Base-by-base conservation (phyloP, 2,888 invertebrate species). In the Pseudoips prasinana region DNA sequence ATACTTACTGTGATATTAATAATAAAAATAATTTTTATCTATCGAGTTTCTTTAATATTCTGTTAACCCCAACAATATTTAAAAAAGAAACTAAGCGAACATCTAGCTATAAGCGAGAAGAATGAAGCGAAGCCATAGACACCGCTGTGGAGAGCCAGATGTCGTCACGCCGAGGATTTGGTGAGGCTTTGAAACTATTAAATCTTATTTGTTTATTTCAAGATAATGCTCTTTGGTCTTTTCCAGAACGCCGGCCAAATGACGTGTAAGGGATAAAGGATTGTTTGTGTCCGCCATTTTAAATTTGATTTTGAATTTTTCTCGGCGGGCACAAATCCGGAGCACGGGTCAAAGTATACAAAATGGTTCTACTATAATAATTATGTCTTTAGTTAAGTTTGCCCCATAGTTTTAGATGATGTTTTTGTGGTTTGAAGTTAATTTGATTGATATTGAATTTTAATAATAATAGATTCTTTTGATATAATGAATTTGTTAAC, bases 141-240 rank as follows among this genome's bases (percentile, higher is more conserved):
- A 14, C 19, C 10, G 19, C 22, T n/a, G 20, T 7, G n/a, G 14
- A 8, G 19, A 3, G 8, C 22, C 6, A 18, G 11, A 20, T 27
- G 45, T 33, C 52, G 40, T 2, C 41, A 10, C 67, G 60, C 67
- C 70, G 53, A 6, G 67, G 63, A 65, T 31, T 43, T 43, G 69
- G 69, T 70, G 40, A 70, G 69, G 63, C n/a, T 32, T 22, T 31
- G 42, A 34, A 22, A 36, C 42, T 53, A 42, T 45, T 62, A 51
- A 43, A 36, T 48, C 19, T 29, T 33, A 44, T 36, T 17, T 40
- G 33, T 29, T 32, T 37, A 50, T 33, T 85, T 75, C 79, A 38
- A 66, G 86, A 74, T 85, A 66, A 64, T 73, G 56, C 58, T 25
- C 82, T 86, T 85, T 87, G 87, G 47, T 87, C 87, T 85, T 76